Evolutionary conservation across 2,888 invertebrate genomes (phyloP).

Genomic region (Andrena camellia): DNA sequence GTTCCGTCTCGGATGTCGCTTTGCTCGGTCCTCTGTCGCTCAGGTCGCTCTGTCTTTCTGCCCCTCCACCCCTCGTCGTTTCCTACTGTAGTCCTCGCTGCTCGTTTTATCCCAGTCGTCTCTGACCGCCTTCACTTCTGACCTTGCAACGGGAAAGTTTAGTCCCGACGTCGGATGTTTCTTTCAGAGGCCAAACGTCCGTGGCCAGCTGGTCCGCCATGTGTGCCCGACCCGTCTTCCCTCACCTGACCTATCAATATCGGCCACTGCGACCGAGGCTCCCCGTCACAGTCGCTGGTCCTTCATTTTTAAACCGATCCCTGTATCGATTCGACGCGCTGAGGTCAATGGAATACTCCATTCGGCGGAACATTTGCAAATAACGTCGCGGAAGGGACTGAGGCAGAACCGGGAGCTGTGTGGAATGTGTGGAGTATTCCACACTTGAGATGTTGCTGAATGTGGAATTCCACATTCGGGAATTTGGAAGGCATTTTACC

Average conservation of each 20-base stretch:
- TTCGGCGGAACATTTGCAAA: slow-evolving; percentile 1
- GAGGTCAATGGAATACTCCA: background rate
- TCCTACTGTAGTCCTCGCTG: slow-evolving; percentile 23
- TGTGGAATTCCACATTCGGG: no score
- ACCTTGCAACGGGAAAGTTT: slow-evolving; percentile 62
- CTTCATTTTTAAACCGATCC: background rate
- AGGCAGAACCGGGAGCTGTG: background rate
- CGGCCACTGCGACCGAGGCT: background rate
- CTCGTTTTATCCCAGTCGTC: slow-evolving; percentile 46
- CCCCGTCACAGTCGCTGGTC: background rate
- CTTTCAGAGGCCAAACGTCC: slow-evolving; percentile 44
- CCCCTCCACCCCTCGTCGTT: slow-evolving; percentile 12
- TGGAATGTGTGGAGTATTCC: no score
- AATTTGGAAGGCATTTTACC: no score
- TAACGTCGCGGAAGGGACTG: background rate
- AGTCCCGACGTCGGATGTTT: slow-evolving; percentile 46
- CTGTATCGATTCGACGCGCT: background rate
- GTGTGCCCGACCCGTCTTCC: background rate
- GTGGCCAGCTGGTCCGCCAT: slow-evolving; percentile 10
- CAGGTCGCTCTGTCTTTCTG: slow-evolving; percentile 56
- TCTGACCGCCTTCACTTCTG: slow-evolving; percentile 47
- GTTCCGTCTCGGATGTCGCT: slow-evolving; percentile 79
- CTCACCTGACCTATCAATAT: background rate
- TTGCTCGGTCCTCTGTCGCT: slow-evolving; percentile 63
- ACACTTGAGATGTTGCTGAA: no score